Percentiles rank a stretch among this genome's conserved stretches.
Conservation (phyloP, 2,797 vertebrate genomes). For the Poeciliopsis presidionis region DNA sequence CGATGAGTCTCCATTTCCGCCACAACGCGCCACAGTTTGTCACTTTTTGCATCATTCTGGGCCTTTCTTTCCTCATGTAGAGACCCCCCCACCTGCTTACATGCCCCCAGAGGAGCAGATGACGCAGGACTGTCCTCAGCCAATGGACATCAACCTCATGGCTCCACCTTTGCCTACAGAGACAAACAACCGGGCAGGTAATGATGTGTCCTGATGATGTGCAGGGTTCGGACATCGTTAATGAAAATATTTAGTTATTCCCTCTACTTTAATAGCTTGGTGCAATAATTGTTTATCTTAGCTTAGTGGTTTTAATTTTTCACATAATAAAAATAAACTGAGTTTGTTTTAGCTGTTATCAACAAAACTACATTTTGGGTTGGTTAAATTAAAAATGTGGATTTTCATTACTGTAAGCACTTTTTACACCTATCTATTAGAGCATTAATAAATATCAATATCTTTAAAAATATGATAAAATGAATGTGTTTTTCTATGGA, state of each 20-base stretch:
- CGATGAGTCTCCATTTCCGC: not conserved
- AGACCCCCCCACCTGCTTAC: conserved; percentile 97
- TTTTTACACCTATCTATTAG: not conserved
- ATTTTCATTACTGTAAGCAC: not conserved
- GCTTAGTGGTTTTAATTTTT: conserved; percentile 50
- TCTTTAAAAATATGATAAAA: not conserved
- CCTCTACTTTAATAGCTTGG: conserved; percentile 20
- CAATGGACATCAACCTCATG: conserved; percentile 96
- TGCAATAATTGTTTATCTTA: conserved; percentile 50
- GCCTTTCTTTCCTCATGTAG: conserved; percentile 70
- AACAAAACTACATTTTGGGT: not conserved
- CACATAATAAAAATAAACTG: not conserved
- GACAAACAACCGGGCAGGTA: conserved; percentile 90
- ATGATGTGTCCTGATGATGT: conserved; percentile 38
- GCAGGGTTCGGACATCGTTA: conserved; percentile 46
- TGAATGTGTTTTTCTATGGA: not conserved
- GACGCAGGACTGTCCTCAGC: conserved; percentile 96
- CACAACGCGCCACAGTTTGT: not conserved
- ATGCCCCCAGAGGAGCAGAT: conserved; percentile 97
- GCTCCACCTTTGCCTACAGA: conserved; percentile 89
- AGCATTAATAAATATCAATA: not conserved
- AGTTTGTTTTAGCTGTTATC: not conserved
- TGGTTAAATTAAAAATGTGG: not conserved
- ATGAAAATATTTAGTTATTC: conserved; percentile 68
- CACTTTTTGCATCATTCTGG: conserved; percentile 14